Percentiles rank a stretch among this genome's conserved stretches.
phyloP scores from a whole-genome alignment of 1,140 invertebrate species.

The Papilio machaon region DNA sequence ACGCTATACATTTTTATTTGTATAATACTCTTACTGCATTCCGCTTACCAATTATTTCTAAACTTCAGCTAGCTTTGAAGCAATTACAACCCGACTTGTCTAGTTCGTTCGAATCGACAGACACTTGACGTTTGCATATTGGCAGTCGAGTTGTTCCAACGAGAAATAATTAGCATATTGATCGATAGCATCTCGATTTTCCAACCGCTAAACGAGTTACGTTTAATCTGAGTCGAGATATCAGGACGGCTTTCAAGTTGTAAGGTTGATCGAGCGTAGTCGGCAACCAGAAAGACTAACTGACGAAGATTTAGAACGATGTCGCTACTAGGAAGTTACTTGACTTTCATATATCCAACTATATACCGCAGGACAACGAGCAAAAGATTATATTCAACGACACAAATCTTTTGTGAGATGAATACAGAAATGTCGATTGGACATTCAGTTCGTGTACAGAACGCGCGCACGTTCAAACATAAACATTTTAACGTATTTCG shows the following conservation, averaged over 20 bases:
- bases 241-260: conserved; percentile 31
- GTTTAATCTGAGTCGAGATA: conserved; percentile 16
- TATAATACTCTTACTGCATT: not conserved
- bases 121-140: conserved; percentile 30
- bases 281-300: conserved; percentile 13
- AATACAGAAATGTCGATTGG: conserved; percentile 32
- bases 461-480: not conserved
- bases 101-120: conserved; percentile 17
- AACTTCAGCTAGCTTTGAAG: not conserved
- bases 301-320: conserved; percentile 21
- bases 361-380: conserved; percentile 20
- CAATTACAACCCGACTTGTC: conserved; percentile 22
- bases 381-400: conserved; percentile 28
- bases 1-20: not conserved
- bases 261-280: conserved; percentile 8
- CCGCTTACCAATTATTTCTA: not conserved
- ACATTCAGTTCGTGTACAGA: not conserved
- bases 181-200: conserved; percentile 34
- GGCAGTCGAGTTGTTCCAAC: conserved; percentile 14
- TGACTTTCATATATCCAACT: conserved; percentile 31
- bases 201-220: conserved; percentile 27
- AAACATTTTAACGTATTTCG: conserved; percentile 18
- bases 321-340: conserved; percentile 27
- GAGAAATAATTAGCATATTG: conserved; percentile 33
- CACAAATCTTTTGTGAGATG: conserved; percentile 29